phyloP scores from a whole-genome alignment of 2,888 invertebrate species.

The Exocentrus adspersus region DNA sequence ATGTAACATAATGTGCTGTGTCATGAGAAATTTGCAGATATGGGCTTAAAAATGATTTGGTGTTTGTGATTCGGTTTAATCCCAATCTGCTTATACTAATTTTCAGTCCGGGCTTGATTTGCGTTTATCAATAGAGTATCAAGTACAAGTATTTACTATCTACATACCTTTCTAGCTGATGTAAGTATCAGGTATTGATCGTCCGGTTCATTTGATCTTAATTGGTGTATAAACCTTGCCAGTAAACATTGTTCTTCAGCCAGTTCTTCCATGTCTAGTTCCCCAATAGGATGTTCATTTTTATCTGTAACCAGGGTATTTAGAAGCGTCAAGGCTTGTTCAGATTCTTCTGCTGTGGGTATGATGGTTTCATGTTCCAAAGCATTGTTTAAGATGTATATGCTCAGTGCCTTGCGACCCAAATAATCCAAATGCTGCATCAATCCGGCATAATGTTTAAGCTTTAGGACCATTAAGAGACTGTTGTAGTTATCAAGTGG shows the following conservation, averaged over 20 bases:
- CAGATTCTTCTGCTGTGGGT: slow-evolving; percentile 87
- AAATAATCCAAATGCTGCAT: slow-evolving; percentile 85
- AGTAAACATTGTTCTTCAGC: slow-evolving; percentile 95
- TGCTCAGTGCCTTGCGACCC: slow-evolving; percentile 85
- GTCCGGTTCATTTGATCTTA: slow-evolving; percentile 82
- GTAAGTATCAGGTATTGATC: slow-evolving; percentile 92
- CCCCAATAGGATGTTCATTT: slow-evolving; percentile 70
- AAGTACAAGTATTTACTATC: too few relatives aligned
- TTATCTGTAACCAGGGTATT: slow-evolving; percentile 88
- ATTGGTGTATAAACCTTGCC: slow-evolving; percentile 87
- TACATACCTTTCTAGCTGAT: slow-evolving; percentile 78
- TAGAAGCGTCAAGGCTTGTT: slow-evolving; percentile 71
- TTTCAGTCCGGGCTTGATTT: too few relatives aligned
- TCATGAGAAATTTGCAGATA: too few relatives aligned
- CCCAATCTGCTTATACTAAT: too few relatives aligned
- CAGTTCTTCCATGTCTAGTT: slow-evolving; percentile 92
- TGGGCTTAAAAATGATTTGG: too few relatives aligned
- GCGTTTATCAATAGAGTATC: too few relatives aligned
- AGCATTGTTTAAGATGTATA: slow-evolving; percentile 89
- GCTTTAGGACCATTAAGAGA: slow-evolving; percentile 84
- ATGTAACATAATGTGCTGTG: too few relatives aligned
- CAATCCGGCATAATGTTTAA: slow-evolving; percentile 82
- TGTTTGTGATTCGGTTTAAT: too few relatives aligned
- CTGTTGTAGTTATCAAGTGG: slow-evolving; percentile 96
- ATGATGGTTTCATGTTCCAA: slow-evolving; percentile 89